phyloP scores from a whole-genome alignment of 2,797 vertebrate genomes.

The Erpetoichthys calabaricus region DNA sequence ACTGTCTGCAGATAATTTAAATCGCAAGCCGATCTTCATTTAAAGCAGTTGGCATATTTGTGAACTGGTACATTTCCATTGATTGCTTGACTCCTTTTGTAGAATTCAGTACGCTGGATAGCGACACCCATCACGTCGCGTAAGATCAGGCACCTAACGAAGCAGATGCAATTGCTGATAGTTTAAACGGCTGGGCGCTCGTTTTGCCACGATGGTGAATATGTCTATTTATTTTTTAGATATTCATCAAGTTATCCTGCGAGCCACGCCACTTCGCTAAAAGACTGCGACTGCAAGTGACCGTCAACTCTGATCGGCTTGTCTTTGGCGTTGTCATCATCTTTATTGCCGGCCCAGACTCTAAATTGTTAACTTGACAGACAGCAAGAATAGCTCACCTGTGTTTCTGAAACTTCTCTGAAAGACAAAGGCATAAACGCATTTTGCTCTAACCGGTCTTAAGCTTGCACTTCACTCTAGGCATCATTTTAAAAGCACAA shows the following conservation, averaged over 20 bases:
- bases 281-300: constrained; percentile 11
- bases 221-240: constrained; percentile 21
- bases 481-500: neutral
- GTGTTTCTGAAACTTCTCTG: constrained; percentile 12
- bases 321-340: constrained; percentile 19
- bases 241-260: constrained; percentile 36
- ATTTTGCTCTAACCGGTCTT: constrained; percentile 15
- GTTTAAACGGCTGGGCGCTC: no score
- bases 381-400: constrained; percentile 10
- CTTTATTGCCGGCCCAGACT: constrained; percentile 5
- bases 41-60: constrained; percentile 13
- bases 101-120: constrained; percentile 27
- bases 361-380: neutral
- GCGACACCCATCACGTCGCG: constrained; percentile 28
- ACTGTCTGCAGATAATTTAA: constrained; percentile 10
- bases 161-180: constrained; percentile 19
- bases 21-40: constrained; percentile 17
- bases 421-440: constrained; percentile 5
- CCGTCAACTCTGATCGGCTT: constrained; percentile 5
- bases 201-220: constrained; percentile 15
- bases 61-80: constrained; percentile 12
- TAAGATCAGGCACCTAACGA: constrained; percentile 25
- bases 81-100: constrained; percentile 12
- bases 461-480: constrained; percentile 16
- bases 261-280: constrained; percentile 18